Conservation (phyloP, 2,888 invertebrate genomes). For the Caenorhabditis virilis region DNA sequence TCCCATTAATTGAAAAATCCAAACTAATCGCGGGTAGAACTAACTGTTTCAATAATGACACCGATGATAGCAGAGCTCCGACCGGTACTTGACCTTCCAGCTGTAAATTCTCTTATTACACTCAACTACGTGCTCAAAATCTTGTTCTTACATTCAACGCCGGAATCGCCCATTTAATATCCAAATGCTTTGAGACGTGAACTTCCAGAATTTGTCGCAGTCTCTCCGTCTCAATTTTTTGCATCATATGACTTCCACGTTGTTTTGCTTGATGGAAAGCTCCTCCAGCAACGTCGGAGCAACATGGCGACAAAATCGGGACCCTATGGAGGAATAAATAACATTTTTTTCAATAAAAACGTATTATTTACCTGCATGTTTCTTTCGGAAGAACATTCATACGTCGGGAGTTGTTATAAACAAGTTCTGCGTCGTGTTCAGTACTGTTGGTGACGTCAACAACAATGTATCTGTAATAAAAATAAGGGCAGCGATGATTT, state of each 20-base stretch:
- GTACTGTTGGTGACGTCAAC: conserved; percentile 66
- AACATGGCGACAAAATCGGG: conserved; percentile 67
- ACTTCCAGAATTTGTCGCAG: conserved; percentile 58
- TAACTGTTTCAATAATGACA: conserved; percentile 65
- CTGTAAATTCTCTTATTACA: too few relatives aligned
- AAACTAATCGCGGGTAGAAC: conserved; percentile 64
- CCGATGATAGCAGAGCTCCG: conserved; percentile 64
- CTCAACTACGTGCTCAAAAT: too few relatives aligned
- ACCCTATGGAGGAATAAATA: conserved; percentile 44
- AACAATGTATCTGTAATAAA: conserved; percentile 55
- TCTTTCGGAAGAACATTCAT: conserved; percentile 66
- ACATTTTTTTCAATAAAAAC: neutral
- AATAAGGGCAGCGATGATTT: too few relatives aligned
- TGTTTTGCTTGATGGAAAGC: conserved; percentile 62
- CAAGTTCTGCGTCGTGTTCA: conserved; percentile 65
- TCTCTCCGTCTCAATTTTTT: conserved; percentile 58
- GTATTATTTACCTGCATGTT: conserved; percentile 54
- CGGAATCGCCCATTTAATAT: conserved; percentile 64
- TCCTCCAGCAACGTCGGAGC: conserved; percentile 58
- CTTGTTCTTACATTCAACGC: conserved; percentile 52
- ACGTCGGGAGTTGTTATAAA: conserved; percentile 50
- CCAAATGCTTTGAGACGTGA: conserved; percentile 63
- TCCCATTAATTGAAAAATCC: conserved; percentile 54
- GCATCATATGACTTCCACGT: conserved; percentile 64
- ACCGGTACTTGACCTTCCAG: conserved; percentile 65